Evolutionary conservation across 2,888 invertebrate genomes (phyloP).

Genomic region (Mystacides longicornis): DNA sequence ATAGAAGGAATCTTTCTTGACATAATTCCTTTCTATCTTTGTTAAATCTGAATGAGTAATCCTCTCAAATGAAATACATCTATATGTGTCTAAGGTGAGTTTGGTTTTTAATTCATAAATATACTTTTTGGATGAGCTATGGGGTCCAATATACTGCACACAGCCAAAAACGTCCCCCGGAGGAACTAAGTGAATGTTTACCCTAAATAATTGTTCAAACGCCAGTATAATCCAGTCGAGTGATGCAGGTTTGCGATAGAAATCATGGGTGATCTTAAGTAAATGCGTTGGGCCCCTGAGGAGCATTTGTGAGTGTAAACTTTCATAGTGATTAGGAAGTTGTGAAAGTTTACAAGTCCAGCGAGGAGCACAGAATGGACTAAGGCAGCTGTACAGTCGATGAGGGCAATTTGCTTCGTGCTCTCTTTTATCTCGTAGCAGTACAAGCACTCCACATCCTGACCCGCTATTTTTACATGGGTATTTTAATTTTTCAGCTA

Average conservation of each 20-base stretch:
- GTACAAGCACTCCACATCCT: conserved; percentile 43
- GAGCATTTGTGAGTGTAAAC: conserved; percentile 35
- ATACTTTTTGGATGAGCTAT: conserved; percentile 35
- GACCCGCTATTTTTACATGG: conserved; percentile 42
- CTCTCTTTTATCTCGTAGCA: conserved; percentile 37
- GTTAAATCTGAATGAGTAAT: conserved; percentile 19
- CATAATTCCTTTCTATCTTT: conserved; percentile 18
- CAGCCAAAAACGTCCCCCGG: conserved; percentile 37
- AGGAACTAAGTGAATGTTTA: conserved; percentile 37
- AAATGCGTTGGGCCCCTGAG: conserved; percentile 14
- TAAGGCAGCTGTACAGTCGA: conserved; percentile 45
- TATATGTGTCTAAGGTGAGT: conserved; percentile 11
- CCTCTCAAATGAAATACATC: conserved; percentile 16
- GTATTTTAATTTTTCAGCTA: conserved; percentile 47
- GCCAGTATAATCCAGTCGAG: conserved; percentile 36
- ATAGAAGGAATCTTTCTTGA: conserved; percentile 18
- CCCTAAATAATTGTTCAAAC: conserved; percentile 37
- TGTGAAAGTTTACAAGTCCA: conserved; percentile 19
- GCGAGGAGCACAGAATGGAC: conserved; percentile 34
- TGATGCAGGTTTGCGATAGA: conserved; percentile 36
- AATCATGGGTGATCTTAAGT: conserved; percentile 30
- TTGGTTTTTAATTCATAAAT: conserved; percentile 30
- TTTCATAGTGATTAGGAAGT: conserved; percentile 29
- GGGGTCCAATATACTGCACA: conserved; percentile 43
- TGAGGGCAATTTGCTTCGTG: conserved; percentile 45